phyloP scores from a whole-genome alignment of 2,888 invertebrate genomes.

The Gnatocerus cornutus region DNA sequence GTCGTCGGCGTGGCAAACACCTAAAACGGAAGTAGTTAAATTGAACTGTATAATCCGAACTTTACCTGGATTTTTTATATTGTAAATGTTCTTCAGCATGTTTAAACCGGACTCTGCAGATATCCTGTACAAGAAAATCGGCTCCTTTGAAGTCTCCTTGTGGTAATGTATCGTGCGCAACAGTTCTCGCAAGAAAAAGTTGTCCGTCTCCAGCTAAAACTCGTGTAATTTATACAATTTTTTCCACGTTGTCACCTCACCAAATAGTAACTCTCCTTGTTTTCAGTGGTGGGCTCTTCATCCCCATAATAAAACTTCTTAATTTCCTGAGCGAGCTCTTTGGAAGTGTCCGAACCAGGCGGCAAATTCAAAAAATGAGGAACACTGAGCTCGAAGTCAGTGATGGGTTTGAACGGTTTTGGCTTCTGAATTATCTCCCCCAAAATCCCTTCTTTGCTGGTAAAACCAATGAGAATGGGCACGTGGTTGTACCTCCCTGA shows the following conservation, averaged over 20 bases:
- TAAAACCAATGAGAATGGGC: slow-evolving; percentile 60
- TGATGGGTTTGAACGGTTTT: slow-evolving; percentile 39
- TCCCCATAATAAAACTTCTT: slow-evolving; percentile 71
- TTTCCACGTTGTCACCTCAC: slow-evolving; percentile 32
- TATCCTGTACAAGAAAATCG: slow-evolving; percentile 58
- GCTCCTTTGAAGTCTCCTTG: slow-evolving; percentile 46
- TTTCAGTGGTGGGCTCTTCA: slow-evolving; percentile 62
- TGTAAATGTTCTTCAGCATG: slow-evolving; percentile 52
- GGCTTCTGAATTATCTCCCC: slow-evolving; percentile 50
- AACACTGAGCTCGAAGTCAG: slow-evolving; percentile 55
- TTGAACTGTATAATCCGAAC: too few relatives aligned
- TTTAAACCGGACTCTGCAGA: slow-evolving; percentile 56
- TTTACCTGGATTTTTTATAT: slow-evolving; percentile 49
- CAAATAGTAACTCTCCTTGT: slow-evolving; percentile 56
- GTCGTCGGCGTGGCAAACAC: slow-evolving; percentile 58
- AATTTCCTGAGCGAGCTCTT: slow-evolving; percentile 66
- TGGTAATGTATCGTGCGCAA: slow-evolving; percentile 51
- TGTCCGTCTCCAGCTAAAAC: slow-evolving; percentile 58
- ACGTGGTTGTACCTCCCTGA: slow-evolving; percentile 58
- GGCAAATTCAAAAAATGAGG: slow-evolving; percentile 47
- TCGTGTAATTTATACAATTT: neutral
- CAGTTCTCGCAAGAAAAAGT: slow-evolving; percentile 54
- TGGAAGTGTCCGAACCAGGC: slow-evolving; percentile 36
- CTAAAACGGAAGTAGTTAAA: too few relatives aligned
- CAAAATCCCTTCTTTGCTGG: slow-evolving; percentile 58